Base-by-base conservation (phyloP, 2,888 invertebrate genomes). In the Pherbina coryleti region DNA sequence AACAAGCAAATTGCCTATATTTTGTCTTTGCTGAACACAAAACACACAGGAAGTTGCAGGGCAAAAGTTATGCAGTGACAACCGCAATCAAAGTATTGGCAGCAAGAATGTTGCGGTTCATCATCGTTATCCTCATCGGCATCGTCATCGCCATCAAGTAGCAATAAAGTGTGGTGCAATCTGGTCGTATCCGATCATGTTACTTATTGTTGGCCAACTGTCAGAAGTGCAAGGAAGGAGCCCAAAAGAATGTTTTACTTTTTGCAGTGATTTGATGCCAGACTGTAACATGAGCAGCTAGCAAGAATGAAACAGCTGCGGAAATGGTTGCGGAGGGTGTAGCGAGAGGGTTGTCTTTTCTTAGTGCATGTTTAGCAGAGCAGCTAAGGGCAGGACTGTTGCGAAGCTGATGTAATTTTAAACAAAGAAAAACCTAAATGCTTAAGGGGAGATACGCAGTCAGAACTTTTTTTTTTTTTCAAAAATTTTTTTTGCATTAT, bases 11-110 rank as follows among this genome's bases (percentile, higher is more conserved):
- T 28, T 31, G 28, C 3, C 64, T 7, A 55, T 8, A 55, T 19
- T 19, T 55, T 55, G 7, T 14, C 7, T n/a, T 44, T 44, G 44
- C 44, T 11, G 7, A 44, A 44, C 14, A 11, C 44, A 44, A n/a
- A n/a, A 11, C 69, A 3, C 60, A 60, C 73, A 34, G 73, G 73
- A 73, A 73, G 73, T 62, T 25, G 22, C 2, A 28, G 28, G 34
- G 31, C 49, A 37, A 17, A 57, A 72, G 72, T 57, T 31, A 60
- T 37, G 2, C 60, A 22, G 25, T 28, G 62, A 57, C 62, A 44
- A 73, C 73, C 73, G 49, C 73, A 73, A 64, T 51, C 31, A 34
- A 64, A 31, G n/a, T 28, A 31, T n/a, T 64, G 28, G 25, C 64
- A 28, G 11, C 57, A 64, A 64, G 64, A 64, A 64, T 64, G 64